Conservation (phyloP, 2,113 vertebrate species). For the Channa maculata region DNA sequence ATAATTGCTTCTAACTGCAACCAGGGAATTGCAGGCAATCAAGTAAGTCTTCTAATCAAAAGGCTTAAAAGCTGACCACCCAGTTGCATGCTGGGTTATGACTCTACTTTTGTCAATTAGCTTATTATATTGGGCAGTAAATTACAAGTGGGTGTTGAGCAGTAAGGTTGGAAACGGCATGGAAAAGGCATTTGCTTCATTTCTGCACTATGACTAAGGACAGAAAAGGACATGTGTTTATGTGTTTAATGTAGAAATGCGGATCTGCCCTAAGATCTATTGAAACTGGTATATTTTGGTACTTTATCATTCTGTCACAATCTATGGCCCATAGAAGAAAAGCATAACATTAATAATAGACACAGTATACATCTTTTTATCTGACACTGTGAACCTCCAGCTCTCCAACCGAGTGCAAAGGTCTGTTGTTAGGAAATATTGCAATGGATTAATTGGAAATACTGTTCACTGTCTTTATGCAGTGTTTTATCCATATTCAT, state of each 20-base stretch:
- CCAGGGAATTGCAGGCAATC: slow-evolving; percentile 45
- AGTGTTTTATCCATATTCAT: too few relatives aligned
- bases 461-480: too few relatives aligned
- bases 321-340: too few relatives aligned
- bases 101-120: slow-evolving; percentile 40
- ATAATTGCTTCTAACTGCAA: slow-evolving; percentile 50
- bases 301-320: not conserved
- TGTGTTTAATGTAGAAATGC: too few relatives aligned
- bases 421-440: too few relatives aligned
- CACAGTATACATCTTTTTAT: too few relatives aligned
- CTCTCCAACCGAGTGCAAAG: too few relatives aligned
- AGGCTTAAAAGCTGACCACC: slow-evolving; percentile 36
- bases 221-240: not conserved
- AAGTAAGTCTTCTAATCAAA: slow-evolving; percentile 48
- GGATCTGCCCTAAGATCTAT: too few relatives aligned
- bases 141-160: slow-evolving; percentile 9
- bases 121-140: slow-evolving; percentile 8
- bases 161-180: not conserved
- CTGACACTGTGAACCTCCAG: too few relatives aligned
- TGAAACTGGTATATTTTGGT: not conserved
- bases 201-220: not conserved
- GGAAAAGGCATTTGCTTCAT: not conserved
- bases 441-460: too few relatives aligned
- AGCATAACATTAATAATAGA: too few relatives aligned
- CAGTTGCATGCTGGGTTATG: slow-evolving; percentile 48